Evolutionary conservation across 2,113 vertebrate genomes (phyloP).

Genomic region (Neodon shergylaensis): DNA sequence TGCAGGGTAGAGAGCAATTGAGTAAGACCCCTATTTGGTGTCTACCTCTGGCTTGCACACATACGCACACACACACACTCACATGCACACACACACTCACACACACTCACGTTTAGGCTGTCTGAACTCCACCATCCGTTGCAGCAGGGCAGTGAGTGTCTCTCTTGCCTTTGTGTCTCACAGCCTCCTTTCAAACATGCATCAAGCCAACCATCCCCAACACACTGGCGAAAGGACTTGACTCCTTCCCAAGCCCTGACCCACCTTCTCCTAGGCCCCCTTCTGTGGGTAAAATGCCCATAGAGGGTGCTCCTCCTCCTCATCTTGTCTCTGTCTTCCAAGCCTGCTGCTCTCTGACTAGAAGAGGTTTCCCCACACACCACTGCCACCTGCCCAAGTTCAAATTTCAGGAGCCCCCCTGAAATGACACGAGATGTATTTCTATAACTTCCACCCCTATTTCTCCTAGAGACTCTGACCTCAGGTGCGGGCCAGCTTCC

Average conservation of each 20-base stretch:
- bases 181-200: background rate
- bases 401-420: background rate
- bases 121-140: background rate
- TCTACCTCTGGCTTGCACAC: background rate
- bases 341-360: background rate
- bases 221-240: background rate
- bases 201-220: background rate
- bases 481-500: background rate
- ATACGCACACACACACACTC: background rate
- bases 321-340: background rate
- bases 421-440: rapidly evolving
- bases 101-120: background rate
- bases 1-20: background rate
- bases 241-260: background rate
- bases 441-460: background rate
- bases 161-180: background rate
- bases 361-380: background rate
- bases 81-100: background rate
- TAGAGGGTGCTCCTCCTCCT: too few species aligned
- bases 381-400: background rate
- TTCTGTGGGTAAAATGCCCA: background rate
- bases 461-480: background rate
- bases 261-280: background rate
- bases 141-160: too few species aligned
- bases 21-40: background rate